phyloP scores from a whole-genome alignment of 2,888 invertebrate species.

The Catocala nupta region DNA sequence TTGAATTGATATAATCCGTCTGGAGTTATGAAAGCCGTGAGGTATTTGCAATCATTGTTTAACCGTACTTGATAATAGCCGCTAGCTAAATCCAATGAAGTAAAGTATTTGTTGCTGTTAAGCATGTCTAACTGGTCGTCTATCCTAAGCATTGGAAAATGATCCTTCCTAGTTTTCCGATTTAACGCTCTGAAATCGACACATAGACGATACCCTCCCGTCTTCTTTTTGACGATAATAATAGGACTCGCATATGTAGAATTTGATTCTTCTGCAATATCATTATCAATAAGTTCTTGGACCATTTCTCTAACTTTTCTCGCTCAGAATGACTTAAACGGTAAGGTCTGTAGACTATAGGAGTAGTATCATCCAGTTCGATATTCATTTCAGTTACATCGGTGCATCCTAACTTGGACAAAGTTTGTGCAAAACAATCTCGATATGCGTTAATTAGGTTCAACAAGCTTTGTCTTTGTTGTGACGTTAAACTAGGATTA shows the following conservation, averaged over 20 bases:
- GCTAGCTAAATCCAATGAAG: not conserved
- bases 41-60: not conserved
- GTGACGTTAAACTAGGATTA: not conserved
- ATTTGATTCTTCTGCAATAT: not conserved
- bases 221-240: constrained; percentile 1
- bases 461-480: not conserved
- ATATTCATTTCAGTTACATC: not conserved
- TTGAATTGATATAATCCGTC: not conserved
- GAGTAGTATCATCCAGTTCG: not conserved
- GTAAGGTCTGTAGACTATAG: constrained; percentile 5
- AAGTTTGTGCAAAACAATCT: constrained; percentile 4
- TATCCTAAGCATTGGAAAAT: not conserved
- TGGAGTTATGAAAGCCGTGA: not conserved
- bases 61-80: constrained; percentile 4
- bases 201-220: constrained; percentile 1
- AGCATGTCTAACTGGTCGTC: constrained; percentile 5
- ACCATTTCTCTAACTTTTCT: not conserved
- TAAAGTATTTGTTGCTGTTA: not conserved
- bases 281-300: constrained; percentile 1
- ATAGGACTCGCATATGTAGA: constrained; percentile 4
- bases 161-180: not conserved
- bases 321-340: not conserved
- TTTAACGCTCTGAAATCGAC: constrained; percentile 4
- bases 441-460: constrained; percentile 1
- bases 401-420: constrained; percentile 1